These are phyloP conservation scores for Onychomys leucogaster DNA, from an alignment of 2,797 vertebrate genomes.

Conservation along the genomic window DNA sequence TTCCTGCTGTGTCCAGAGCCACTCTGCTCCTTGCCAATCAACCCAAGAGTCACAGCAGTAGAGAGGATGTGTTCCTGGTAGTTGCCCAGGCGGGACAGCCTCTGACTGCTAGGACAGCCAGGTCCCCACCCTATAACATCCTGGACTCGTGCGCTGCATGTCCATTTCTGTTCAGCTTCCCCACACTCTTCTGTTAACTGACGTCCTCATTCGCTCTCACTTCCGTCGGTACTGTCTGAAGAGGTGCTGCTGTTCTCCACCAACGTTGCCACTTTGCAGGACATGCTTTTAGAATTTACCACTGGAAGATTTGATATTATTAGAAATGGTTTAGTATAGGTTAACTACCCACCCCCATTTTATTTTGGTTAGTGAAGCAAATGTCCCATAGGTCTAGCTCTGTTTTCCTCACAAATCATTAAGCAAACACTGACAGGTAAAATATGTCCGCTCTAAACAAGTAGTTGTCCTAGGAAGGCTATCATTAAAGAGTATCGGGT, in stretches of 20 bases:
- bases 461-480: not conserved
- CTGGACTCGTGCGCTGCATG: not conserved
- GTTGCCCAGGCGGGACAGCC: not conserved
- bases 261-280: not conserved
- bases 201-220: constrained; percentile 81
- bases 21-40: not conserved
- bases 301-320: not conserved
- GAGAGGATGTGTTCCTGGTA: not conserved
- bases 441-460: not conserved
- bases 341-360: not conserved
- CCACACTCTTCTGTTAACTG: not conserved
- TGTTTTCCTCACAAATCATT: not conserved
- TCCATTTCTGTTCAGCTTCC: rapidly evolving
- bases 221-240: constrained; percentile 51
- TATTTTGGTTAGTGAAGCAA: not conserved
- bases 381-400: not conserved
- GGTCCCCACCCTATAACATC: not conserved
- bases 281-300: constrained; percentile 54
- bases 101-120: not conserved
- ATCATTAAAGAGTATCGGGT: not conserved
- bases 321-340: not conserved
- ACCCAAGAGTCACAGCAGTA: not conserved
- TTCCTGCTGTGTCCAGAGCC: not conserved
- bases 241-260: constrained; percentile 53
- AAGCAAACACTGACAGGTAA: constrained; percentile 21